Conservation (phyloP, 2,888 invertebrate species). For the Neocrepidodera transversa region DNA sequence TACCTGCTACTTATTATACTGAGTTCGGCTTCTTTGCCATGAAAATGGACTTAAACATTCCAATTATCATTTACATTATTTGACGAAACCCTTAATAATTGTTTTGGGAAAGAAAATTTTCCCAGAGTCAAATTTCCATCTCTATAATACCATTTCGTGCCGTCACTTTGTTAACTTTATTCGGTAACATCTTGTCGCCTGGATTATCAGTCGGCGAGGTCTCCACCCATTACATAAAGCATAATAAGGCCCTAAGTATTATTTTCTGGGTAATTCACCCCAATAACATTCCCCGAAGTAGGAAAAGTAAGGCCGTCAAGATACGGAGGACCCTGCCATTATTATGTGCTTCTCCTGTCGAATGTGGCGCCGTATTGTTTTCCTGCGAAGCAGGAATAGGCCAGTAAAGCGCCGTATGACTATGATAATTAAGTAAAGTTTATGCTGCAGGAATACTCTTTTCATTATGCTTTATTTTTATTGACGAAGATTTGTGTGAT, state of each 20-base stretch:
- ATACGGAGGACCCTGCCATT: slow-evolving; percentile 42
- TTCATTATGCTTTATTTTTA: too few relatives aligned
- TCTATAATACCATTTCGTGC: slow-evolving; percentile 10
- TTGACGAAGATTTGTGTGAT: too few relatives aligned
- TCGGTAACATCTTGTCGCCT: slow-evolving; percentile 43
- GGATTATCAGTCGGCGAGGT: slow-evolving; percentile 46
- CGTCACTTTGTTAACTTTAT: slow-evolving; percentile 33
- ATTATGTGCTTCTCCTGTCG: slow-evolving; percentile 40
- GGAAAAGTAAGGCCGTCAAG: slow-evolving; percentile 40
- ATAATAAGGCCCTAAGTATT: slow-evolving; percentile 54
- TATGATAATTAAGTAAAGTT: too few relatives aligned
- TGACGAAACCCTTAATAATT: too few relatives aligned
- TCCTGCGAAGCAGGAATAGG: slow-evolving; percentile 3
- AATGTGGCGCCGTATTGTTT: slow-evolving; percentile 34
- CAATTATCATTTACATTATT: too few relatives aligned
- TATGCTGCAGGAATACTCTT: too few relatives aligned
- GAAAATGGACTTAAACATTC: too few relatives aligned
- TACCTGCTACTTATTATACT: too few relatives aligned
- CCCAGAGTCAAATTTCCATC: slow-evolving; percentile 21
- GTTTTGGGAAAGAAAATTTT: slow-evolving; percentile 3
- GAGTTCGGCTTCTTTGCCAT: too few relatives aligned
- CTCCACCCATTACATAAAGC: slow-evolving; percentile 49
- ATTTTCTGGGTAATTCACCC: slow-evolving; percentile 51
- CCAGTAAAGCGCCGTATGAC: too few relatives aligned
- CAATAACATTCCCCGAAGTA: slow-evolving; percentile 46